These are phyloP conservation scores for Cnemophilus loriae DNA, from an alignment of 2,113 vertebrate species.

Conservation along the genomic window DNA sequence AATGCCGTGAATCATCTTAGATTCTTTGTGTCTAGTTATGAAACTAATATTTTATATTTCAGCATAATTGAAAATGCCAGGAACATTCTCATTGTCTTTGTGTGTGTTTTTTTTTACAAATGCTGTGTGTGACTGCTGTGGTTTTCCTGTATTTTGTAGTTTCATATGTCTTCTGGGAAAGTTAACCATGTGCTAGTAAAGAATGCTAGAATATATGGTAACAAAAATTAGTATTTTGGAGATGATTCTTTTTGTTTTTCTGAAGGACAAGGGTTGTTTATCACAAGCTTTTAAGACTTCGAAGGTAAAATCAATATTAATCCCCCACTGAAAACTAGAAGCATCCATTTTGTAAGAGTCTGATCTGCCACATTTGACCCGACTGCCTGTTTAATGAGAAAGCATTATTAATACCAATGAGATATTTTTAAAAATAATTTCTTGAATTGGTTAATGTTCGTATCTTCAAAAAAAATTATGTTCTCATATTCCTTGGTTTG, in stretches of 20 bases:
- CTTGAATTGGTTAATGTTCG: background rate
- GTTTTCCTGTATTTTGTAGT: background rate
- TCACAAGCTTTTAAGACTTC: constrained; percentile 20
- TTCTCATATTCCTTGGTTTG: background rate
- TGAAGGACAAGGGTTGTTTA: background rate
- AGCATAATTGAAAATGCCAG: background rate
- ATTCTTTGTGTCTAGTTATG: background rate
- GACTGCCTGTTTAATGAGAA: background rate
- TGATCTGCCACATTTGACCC: constrained; percentile 24
- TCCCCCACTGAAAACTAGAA: background rate
- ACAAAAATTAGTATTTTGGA: background rate
- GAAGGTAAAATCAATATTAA: constrained; percentile 43
- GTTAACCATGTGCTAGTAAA: background rate
- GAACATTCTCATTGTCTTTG: background rate
- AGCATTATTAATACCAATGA: background rate
- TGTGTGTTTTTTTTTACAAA: background rate
- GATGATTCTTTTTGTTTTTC: background rate
- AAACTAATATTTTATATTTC: background rate
- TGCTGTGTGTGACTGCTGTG: background rate
- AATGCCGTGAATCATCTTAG: background rate
- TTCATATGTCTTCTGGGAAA: background rate
- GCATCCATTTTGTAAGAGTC: constrained; percentile 1
- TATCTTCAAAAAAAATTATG: background rate
- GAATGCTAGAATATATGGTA: background rate
- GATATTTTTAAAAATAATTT: background rate